These are phyloP conservation scores for Cerceris rybyensis DNA, from an alignment of 2,888 invertebrate genomes.

Conservation along the genomic window DNA sequence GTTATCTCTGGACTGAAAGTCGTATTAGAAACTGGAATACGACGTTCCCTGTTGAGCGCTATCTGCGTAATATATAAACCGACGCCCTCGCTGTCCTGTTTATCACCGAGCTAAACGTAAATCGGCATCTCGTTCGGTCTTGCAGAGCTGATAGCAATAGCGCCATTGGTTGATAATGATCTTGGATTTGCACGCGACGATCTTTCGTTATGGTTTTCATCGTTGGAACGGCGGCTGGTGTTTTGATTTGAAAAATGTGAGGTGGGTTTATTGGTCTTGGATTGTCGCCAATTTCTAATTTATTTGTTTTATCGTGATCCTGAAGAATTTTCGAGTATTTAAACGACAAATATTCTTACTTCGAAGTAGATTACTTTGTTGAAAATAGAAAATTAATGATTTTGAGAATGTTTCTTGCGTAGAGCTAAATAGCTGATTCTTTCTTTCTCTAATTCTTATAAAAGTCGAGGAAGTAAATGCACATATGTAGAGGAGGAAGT, in stretches of 20 bases:
- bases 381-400: too few species aligned
- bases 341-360: too few species aligned
- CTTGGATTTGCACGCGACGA: constrained; percentile 42
- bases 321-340: too few species aligned
- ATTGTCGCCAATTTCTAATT: too few species aligned
- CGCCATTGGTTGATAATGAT: constrained; percentile 32
- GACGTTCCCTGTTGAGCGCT: constrained; percentile 38
- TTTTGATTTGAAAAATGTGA: not conserved
- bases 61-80: constrained; percentile 36
- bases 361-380: too few species aligned
- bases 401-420: too few species aligned
- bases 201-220: constrained; percentile 22
- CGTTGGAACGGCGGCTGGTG: not conserved
- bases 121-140: constrained; percentile 46
- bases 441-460: too few species aligned
- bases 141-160: constrained; percentile 40
- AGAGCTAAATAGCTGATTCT: too few species aligned
- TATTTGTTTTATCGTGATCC: too few species aligned
- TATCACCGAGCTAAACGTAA: constrained; percentile 49
- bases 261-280: too few species aligned
- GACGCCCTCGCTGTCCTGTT: constrained; percentile 32
- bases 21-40: constrained; percentile 42
- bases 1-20: constrained; percentile 50
- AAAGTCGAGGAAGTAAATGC: too few species aligned
- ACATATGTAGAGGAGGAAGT: too few species aligned